Conservation (phyloP, 2,888 invertebrate species). For the Myopa tessellatipennis region DNA sequence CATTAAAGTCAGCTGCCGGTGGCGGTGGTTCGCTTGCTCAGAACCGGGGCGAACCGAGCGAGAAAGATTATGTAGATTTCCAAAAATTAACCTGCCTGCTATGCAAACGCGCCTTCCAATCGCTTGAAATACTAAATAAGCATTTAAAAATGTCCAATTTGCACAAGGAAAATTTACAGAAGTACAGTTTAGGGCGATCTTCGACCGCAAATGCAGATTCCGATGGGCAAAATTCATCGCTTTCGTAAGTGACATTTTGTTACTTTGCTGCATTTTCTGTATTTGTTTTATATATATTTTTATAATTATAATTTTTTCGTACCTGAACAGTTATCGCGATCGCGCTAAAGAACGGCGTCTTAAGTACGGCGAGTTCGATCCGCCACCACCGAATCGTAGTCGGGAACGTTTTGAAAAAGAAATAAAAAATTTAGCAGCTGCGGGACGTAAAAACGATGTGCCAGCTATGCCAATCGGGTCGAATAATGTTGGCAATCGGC, state of each 20-base stretch:
- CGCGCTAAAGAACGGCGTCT: conserved; percentile 94
- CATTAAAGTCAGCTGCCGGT: conserved; percentile 29
- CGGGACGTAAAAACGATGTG: conserved; percentile 63
- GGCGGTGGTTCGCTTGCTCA: conserved; percentile 31
- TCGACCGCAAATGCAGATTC: conserved; percentile 37
- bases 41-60: conserved; percentile 70
- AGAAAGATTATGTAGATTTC: conserved; percentile 87
- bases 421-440: conserved; percentile 66
- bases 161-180: conserved; percentile 87
- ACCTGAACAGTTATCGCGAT: conserved; percentile 79
- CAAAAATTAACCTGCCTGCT: conserved; percentile 90
- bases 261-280: not conserved
- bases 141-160: conserved; percentile 94
- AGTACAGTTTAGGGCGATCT: conserved; percentile 65
- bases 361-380: conserved; percentile 91
- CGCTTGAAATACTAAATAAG: conserved; percentile 86
- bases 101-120: conserved; percentile 95
- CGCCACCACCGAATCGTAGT: conserved; percentile 76
- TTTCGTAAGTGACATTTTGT: conserved; percentile 41
- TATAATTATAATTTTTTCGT: not conserved
- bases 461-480: conserved; percentile 73
- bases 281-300: not conserved
- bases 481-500: conserved; percentile 93
- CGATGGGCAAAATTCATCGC: conserved; percentile 41
- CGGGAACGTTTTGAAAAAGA: conserved; percentile 79